Evolutionary conservation across 2,113 vertebrate genomes (phyloP).

Genomic region (Phaetusa simplex): DNA sequence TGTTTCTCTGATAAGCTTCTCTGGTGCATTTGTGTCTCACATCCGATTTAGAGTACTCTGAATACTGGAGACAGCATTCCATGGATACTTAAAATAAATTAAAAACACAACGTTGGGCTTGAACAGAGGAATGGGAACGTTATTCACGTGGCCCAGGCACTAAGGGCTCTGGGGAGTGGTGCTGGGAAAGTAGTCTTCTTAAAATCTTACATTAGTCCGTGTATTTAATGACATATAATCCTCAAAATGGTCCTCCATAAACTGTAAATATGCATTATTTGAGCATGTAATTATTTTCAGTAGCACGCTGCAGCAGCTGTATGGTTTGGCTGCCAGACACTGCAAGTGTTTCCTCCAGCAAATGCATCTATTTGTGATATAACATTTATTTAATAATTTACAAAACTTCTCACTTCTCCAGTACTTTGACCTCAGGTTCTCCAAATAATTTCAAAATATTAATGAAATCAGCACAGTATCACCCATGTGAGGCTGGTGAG

Average conservation of each 20-base stretch:
- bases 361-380: not conserved
- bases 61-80: constrained; percentile 81
- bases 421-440: not conserved
- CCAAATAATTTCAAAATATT: not conserved
- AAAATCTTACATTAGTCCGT: not conserved
- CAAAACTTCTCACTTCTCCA: not conserved
- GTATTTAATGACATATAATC: constrained; percentile 22
- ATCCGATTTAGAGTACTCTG: constrained; percentile 75
- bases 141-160: constrained; percentile 48
- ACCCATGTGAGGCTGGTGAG: not conserved
- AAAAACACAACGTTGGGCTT: constrained; percentile 83
- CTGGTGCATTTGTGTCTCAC: constrained; percentile 75
- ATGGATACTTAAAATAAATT: constrained; percentile 84
- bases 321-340: constrained; percentile 7
- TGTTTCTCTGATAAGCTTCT: constrained; percentile 76
- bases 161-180: constrained; percentile 17
- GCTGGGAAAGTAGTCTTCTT: constrained; percentile 32
- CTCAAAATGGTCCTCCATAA: constrained; percentile 32
- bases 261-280: constrained; percentile 6
- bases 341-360: not conserved
- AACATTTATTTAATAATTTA: not conserved
- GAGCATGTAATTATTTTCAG: constrained; percentile 42
- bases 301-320: constrained; percentile 20
- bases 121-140: constrained; percentile 68
- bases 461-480: not conserved